Conservation (phyloP, 2,888 invertebrate genomes). For the Pseudococcus longispinus region DNA sequence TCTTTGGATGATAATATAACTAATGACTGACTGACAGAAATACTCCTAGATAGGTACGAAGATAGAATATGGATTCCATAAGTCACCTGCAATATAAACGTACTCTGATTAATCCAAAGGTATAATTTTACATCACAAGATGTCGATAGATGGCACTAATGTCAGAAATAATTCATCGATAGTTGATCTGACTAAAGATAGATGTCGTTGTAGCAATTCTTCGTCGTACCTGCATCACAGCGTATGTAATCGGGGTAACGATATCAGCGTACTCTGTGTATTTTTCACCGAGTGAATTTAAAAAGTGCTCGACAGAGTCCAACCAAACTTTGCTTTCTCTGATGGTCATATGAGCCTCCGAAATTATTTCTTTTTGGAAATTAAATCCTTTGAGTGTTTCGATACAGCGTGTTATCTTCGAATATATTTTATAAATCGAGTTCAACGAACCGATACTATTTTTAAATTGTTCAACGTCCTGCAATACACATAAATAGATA, state of each 20-base stretch:
- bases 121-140: background rate
- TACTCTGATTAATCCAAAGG: background rate
- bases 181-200: background rate
- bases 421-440: background rate
- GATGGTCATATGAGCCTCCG: slow-evolving; percentile 66
- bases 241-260: slow-evolving; percentile 74
- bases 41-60: slow-evolving; percentile 21
- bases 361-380: slow-evolving; percentile 61
- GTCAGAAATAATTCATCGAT: background rate
- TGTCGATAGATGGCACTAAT: background rate
- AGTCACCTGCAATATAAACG: slow-evolving; percentile 58
- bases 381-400: background rate
- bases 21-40: background rate
- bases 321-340: slow-evolving; percentile 40
- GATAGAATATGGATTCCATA: slow-evolving; percentile 59
- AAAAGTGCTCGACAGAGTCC: slow-evolving; percentile 68
- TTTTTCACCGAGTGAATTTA: slow-evolving; percentile 66
- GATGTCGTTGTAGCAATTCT: background rate
- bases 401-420: background rate
- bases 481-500: background rate
- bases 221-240: slow-evolving; percentile 71
- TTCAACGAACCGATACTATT: slow-evolving; percentile 41
- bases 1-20: background rate
- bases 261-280: slow-evolving; percentile 77
- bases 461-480: slow-evolving; percentile 44